Conservation (phyloP, 2,797 vertebrate genomes). For the Centropyge bicolor region DNA sequence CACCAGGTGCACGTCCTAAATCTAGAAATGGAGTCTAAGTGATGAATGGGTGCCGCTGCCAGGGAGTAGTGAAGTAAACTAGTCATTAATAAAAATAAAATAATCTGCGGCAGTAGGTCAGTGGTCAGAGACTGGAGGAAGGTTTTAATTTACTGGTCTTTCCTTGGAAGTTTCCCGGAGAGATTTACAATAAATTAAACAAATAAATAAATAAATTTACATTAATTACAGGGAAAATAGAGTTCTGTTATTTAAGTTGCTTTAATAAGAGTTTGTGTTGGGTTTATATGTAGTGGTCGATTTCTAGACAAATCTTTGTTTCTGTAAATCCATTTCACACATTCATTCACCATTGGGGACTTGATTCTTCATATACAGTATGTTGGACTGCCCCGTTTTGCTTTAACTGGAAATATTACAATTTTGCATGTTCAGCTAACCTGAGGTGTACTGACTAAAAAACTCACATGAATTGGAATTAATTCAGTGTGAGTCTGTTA, state of each 20-base stretch:
- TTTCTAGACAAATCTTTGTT: neutral
- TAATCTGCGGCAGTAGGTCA: constrained; percentile 40
- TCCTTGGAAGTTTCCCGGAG: neutral
- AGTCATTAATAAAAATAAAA: constrained; percentile 61
- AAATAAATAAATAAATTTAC: too few relatives aligned
- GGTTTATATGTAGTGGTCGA: neutral
- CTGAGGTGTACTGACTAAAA: neutral
- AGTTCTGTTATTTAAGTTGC: neutral
- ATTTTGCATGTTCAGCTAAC: neutral
- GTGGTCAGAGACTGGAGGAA: neutral
- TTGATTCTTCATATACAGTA: neutral
- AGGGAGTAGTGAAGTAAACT: constrained; percentile 49
- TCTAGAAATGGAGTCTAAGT: constrained; percentile 59
- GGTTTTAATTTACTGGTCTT: neutral
- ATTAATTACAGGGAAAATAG: neutral
- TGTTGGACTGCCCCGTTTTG: neutral
- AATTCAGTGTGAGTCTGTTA: neutral
- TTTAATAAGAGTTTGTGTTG: neutral
- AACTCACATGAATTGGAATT: neutral
- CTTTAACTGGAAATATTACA: neutral
- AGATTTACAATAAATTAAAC: too few relatives aligned
- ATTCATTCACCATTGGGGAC: neutral
- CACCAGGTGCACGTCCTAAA: constrained; percentile 65
- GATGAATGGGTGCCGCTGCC: constrained; percentile 60
- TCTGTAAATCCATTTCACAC: neutral